Evolutionary conservation across 2,888 invertebrate species (phyloP).

Genomic region (Salpingus planirostris): DNA sequence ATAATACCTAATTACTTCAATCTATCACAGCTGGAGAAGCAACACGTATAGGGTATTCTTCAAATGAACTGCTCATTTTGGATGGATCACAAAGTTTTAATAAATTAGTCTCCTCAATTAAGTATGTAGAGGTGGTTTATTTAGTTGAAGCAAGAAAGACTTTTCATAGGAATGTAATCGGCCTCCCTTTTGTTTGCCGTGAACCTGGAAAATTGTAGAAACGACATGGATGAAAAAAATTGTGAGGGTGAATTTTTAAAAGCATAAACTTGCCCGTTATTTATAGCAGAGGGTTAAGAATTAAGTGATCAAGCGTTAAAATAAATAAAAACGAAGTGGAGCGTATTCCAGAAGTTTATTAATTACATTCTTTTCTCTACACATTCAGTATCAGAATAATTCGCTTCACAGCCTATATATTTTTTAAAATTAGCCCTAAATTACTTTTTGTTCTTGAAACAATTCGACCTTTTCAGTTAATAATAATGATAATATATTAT

Average conservation of each 20-base stretch:
- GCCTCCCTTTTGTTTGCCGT: constrained; percentile 35
- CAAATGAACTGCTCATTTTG: too few relatives aligned
- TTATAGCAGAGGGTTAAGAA: too few relatives aligned
- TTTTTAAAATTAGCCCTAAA: constrained; percentile 12
- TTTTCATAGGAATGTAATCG: constrained; percentile 42
- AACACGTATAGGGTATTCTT: too few relatives aligned
- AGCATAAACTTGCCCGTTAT: too few relatives aligned
- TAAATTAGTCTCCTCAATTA: too few relatives aligned
- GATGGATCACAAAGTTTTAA: too few relatives aligned
- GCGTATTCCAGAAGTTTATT: constrained; percentile 25
- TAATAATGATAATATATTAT: too few relatives aligned
- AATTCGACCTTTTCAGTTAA: too few relatives aligned
- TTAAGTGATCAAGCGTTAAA: neutral
- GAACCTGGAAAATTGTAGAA: constrained; percentile 32
- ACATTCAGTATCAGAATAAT: constrained; percentile 11
- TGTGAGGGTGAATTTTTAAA: too few relatives aligned
- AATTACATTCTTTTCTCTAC: constrained; percentile 12
- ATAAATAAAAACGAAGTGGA: neutral
- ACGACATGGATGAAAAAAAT: constrained; percentile 2
- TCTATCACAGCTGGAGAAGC: too few relatives aligned
- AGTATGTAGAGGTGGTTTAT: too few relatives aligned
- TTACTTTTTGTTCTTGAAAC: neutral
- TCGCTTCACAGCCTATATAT: constrained; percentile 24
- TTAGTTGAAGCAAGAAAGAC: constrained; percentile 29
- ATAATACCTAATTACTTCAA: too few relatives aligned